Evolutionary conservation across 2,797 vertebrate species (phyloP), one percentile per base, ranked within the genome.

Genomic region (Sebastes variabilis): DNA sequence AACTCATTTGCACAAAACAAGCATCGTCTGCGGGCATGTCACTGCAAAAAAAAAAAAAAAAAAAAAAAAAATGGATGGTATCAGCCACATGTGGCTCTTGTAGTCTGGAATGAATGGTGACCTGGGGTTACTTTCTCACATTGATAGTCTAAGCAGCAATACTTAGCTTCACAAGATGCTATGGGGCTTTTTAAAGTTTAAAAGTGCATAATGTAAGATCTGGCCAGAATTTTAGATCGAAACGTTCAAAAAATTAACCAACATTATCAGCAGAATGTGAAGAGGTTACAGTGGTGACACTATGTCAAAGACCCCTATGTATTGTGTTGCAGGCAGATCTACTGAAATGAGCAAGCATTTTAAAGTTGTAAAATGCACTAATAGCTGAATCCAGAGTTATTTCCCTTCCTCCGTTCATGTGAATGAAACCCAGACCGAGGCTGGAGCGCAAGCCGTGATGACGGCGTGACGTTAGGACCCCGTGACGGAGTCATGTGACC

Each of bases 1-100:
- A 84, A 85, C 30, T 84, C 2, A 86, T 91, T 89, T 86, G 68
- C 61, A 81, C 60, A 69, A 87, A 86, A 83, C 84, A 89, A 85
- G 80, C 72, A 76, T 29, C 1, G 55, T 78, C 79, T 79, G 56
- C 18, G 0, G 49, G 58, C 20, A 72, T 76, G 81, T 81, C 78
- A 78, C 46, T 71, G 72, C 16, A 81, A 72, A 72, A 75, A 56
- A 38, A 27, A 4, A 32, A 32, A 32, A 4, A 32, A 32, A 32
- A 5, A 20, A 10, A 1, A 58, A 29, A 46, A 42, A 71, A 72
- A 46, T 4, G 24, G 25, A 71, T 25, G 65, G 54, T 60, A 75
- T 25, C 30, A 8, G 69, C 61, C 34, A 66, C 42, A 16, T 62
- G 42, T 18, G 38, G 38, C 72, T 76, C 76, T 65, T 89, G 87